Evolutionary conservation across 2,888 invertebrate species (phyloP).

Genomic region (Endotricha flammealis): DNA sequence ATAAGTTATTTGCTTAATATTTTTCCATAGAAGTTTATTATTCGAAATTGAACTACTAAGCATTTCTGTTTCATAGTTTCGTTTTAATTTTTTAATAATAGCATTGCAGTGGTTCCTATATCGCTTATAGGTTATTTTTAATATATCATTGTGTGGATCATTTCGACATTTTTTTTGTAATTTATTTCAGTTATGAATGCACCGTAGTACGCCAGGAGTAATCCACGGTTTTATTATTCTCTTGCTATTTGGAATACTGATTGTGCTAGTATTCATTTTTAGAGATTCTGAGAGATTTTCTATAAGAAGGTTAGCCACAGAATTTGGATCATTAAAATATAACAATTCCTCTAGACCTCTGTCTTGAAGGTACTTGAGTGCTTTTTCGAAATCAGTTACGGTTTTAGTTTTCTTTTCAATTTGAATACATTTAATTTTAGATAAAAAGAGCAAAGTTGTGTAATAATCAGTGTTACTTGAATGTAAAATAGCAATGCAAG

Average conservation of each 20-base stretch:
- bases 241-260: neutral
- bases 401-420: neutral
- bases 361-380: neutral
- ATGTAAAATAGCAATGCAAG: neutral
- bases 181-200: slow-evolving; percentile 9
- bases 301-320: neutral
- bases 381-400: slow-evolving; percentile 3
- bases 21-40: neutral
- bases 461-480: neutral
- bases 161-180: slow-evolving; percentile 1
- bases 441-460: neutral
- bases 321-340: slow-evolving; percentile 6
- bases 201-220: slow-evolving; percentile 1
- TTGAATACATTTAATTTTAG: neutral
- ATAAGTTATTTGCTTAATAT: neutral
- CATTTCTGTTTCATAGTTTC: slow-evolving; percentile 2
- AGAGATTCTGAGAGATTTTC: neutral
- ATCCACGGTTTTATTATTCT: slow-evolving; percentile 3
- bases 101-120: no score
- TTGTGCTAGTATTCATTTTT: neutral
- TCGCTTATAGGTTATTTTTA: no score
- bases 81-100: slow-evolving; percentile 8
- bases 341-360: slow-evolving; percentile 5
- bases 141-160: slow-evolving; percentile 2
- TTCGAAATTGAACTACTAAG: neutral